Conservation (phyloP, 2,888 invertebrate species). For the Himalopsyche japonica region DNA sequence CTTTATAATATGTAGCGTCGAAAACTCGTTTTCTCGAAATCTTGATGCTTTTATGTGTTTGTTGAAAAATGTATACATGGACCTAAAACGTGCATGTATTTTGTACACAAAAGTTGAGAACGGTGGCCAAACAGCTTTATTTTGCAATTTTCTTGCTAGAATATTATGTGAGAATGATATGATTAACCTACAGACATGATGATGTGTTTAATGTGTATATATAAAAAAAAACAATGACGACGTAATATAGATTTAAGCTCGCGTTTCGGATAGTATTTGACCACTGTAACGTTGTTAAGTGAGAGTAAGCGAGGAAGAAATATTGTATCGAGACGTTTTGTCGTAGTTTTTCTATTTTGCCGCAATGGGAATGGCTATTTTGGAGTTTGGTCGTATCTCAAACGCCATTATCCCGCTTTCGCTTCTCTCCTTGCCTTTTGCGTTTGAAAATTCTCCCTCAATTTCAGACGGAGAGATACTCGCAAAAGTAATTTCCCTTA, state of each 20-base stretch:
- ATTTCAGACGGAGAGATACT: neutral
- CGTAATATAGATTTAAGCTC: neutral
- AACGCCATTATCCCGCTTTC: neutral
- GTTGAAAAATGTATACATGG: no score
- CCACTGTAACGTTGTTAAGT: neutral
- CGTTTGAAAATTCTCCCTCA: neutral
- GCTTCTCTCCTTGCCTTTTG: neutral
- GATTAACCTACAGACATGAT: no score
- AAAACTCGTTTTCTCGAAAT: no score
- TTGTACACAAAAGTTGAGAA: no score
- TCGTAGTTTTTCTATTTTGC: neutral
- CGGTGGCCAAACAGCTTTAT: no score
- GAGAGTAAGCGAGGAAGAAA: neutral
- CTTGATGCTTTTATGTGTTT: no score
- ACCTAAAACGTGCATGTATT: no score
- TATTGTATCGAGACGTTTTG: neutral
- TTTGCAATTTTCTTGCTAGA: no score
- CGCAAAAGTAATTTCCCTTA: neutral
- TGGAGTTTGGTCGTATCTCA: neutral
- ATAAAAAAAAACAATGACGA: no score
- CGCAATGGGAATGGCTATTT: neutral
- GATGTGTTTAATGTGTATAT: no score
- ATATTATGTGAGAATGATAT: no score
- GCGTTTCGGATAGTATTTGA: neutral
- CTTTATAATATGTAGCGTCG: no score